Base-by-base conservation (phyloP, 1,140 invertebrate species). In the Diabrotica undecimpunctata region DNA sequence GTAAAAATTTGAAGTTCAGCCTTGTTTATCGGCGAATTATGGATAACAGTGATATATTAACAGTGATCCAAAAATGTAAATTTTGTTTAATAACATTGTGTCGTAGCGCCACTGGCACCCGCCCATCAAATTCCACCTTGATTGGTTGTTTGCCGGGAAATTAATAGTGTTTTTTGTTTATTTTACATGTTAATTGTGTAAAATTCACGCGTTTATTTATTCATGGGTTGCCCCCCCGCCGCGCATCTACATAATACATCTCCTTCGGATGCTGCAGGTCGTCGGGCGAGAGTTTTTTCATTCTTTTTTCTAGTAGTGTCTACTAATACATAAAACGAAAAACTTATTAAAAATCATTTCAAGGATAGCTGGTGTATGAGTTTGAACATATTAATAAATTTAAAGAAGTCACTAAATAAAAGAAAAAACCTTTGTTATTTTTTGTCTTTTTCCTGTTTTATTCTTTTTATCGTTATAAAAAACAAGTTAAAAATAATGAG, bases 131-230 rank as follows among this genome's bases (percentile, higher is more conserved):
- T 76, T 71, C 73, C 70, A 62, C 58, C 72, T 73, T 77, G 75
- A 77, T 77, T 77, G 73, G 75, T 75, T 76, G 73, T 75, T 75
- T 68, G 70, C 69, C 67, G 68, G 71, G 68, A 73, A 77, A 77
- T 77, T 77, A 77, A 77, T 77, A 73, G 72, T 66, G 68, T 75
- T 77, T 77, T 76, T 77, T 76, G 74, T 76, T 77, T 76, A 75
- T 76, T 77, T 76, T 75, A 73, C 74, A 73, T 77, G 75, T 77
- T 77, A 77, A 77, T 77, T 77, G 76, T 77, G 76, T 77, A 77
- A 77, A 77, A 77, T 77, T 77, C 76, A 77, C 76, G 76, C 76
- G 71, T 74, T 77, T 77, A 77, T 77, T 77, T 77, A 77, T 77
- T 77, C 76, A 77, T 77, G 75, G 74, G 67, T 73, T 72, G 75